Evolutionary conservation across 2,797 vertebrate species (phyloP).

Genomic region (Nasua narica): DNA sequence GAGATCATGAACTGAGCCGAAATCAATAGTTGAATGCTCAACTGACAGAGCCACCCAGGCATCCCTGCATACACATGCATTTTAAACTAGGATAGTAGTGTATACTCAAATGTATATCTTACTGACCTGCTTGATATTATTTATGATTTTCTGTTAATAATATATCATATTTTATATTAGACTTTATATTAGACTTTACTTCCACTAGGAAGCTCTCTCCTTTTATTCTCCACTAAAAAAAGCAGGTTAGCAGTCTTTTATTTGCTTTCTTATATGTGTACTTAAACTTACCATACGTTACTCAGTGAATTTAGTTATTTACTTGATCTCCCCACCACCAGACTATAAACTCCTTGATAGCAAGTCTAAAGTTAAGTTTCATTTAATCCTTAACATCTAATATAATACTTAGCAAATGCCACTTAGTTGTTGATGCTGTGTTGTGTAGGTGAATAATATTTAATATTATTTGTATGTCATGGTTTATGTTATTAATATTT

Average conservation of each 20-base stretch:
- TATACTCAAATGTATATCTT: not conserved
- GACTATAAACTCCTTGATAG: not conserved
- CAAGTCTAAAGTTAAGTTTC: not conserved
- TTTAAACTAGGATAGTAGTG: not conserved
- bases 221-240: not conserved
- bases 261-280: not conserved
- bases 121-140: not conserved
- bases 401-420: not conserved
- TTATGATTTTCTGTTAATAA: not conserved
- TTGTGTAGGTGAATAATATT: not conserved
- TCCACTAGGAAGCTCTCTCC: not conserved
- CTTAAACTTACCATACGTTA: not conserved
- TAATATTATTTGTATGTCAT: not conserved
- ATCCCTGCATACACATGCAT: not conserved
- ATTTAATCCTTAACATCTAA: not conserved
- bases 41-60: not conserved
- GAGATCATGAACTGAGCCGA: not conserved
- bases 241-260: not conserved
- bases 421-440: not conserved
- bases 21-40: not conserved
- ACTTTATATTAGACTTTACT: not conserved
- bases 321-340: not conserved
- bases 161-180: not conserved
- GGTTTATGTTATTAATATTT: not conserved
- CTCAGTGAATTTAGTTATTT: not conserved